A percentile compares a stretch with the other conserved stretches of the same genome.
Evolutionary conservation across 2,888 invertebrate species (phyloP).

Genomic region (Eledona agricola): DNA sequence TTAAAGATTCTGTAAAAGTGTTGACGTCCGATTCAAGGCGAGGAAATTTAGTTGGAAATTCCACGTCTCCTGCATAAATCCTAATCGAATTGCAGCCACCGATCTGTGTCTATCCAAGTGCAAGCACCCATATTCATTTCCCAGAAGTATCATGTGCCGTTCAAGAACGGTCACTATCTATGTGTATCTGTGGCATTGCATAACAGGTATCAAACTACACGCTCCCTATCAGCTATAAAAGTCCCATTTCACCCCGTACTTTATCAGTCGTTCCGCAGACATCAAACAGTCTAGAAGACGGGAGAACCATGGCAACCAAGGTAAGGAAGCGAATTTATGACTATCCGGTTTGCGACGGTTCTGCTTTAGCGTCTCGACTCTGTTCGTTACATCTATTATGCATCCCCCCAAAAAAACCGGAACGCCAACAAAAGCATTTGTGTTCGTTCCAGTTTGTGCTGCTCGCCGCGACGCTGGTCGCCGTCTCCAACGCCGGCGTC

Average conservation of each 20-base stretch:
- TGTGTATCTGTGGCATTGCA: conserved; percentile 43
- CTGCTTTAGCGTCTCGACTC: conserved; percentile 6
- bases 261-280: conserved; percentile 49
- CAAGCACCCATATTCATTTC: conserved; percentile 45
- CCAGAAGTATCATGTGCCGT: conserved; percentile 47
- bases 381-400: conserved; percentile 22
- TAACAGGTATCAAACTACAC: conserved; percentile 49
- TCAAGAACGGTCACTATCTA: conserved; percentile 46
- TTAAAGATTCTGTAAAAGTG: background rate
- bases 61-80: conserved; percentile 20
- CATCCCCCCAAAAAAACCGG: background rate
- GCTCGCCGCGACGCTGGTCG: conserved; percentile 37
- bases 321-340: conserved; percentile 45
- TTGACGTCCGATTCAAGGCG: background rate
- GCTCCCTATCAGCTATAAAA: conserved; percentile 46
- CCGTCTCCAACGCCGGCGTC: conserved; percentile 39
- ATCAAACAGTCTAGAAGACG: conserved; percentile 39
- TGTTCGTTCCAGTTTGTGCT: conserved; percentile 26
- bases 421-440: no score
- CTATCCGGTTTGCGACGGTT: conserved; percentile 13
- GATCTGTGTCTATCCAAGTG: conserved; percentile 32
- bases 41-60: conserved; percentile 5
- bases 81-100: conserved; percentile 19
- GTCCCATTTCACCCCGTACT: conserved; percentile 40
- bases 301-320: conserved; percentile 48